These are phyloP conservation scores for Drosophila ogumai DNA, from an alignment of 1,140 invertebrate species.

Conservation along the genomic window DNA sequence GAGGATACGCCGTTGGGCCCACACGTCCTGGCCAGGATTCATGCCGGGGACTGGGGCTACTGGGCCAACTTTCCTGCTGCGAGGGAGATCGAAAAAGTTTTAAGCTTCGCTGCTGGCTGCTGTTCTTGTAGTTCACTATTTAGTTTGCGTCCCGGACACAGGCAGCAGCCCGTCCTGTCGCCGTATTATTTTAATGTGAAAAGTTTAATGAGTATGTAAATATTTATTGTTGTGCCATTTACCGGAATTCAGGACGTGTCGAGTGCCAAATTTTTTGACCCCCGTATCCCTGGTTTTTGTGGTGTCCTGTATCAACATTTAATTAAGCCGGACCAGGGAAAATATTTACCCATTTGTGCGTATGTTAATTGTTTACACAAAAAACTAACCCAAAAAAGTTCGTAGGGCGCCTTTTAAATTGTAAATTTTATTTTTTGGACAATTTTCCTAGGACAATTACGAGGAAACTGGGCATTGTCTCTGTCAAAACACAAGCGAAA, in stretches of 20 bases:
- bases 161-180: conserved; percentile 1
- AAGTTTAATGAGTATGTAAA: conserved; percentile 81
- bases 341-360: conserved; percentile 66
- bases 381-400: conserved; percentile 28
- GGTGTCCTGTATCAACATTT: conserved; percentile 52
- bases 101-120: conserved; percentile 49
- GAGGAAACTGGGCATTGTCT: conserved; percentile 32
- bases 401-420: conserved; percentile 17
- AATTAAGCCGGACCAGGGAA: conserved; percentile 47
- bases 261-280: conserved; percentile 2
- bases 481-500: conserved; percentile 59
- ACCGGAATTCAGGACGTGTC: conserved; percentile 19
- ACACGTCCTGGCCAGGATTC: conserved; percentile 33
- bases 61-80: conserved; percentile 33
- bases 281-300: conserved; percentile 8
- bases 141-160: conserved; percentile 23
- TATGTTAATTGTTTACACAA: conserved; percentile 57
- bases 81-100: conserved; percentile 72
- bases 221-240: conserved; percentile 75
- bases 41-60: conserved; percentile 1
- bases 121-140: conserved; percentile 50
- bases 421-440: conserved; percentile 42
- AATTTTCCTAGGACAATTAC: conserved; percentile 52
- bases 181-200: conserved; percentile 73
- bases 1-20: conserved; percentile 6